phyloP scores from a whole-genome alignment of 1,140 invertebrate genomes.

The Cyclargus thomasi region DNA sequence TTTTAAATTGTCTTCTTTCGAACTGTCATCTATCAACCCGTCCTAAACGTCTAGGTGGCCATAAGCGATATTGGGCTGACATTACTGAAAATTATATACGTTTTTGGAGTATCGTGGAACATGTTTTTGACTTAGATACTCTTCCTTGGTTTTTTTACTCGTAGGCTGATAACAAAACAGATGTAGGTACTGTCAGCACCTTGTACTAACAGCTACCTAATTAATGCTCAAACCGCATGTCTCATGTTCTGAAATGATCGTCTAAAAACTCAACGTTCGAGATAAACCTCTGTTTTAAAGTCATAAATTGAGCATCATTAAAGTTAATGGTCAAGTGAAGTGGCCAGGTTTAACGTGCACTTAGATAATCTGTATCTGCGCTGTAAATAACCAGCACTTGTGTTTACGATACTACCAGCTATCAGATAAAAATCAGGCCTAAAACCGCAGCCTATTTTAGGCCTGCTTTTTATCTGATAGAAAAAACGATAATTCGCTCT shows the following conservation, averaged over 20 bases:
- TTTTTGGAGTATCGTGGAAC: too few relatives aligned
- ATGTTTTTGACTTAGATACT: too few relatives aligned
- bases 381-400: constrained; percentile 50
- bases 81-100: too few relatives aligned
- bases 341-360: constrained; percentile 48
- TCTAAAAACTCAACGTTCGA: not conserved
- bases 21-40: too few relatives aligned
- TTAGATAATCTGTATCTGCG: constrained; percentile 59
- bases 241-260: not conserved
- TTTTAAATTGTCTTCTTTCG: too few relatives aligned
- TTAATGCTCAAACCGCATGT: not conserved
- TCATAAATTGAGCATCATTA: constrained; percentile 54
- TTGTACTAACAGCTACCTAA: not conserved
- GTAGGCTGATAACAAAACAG: not conserved
- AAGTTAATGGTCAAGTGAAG: constrained; percentile 59
- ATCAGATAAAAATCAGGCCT: not conserved
- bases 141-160: too few relatives aligned
- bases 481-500: too few relatives aligned
- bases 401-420: not conserved
- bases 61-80: too few relatives aligned
- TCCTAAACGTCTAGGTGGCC: too few relatives aligned
- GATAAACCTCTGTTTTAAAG: constrained; percentile 11
- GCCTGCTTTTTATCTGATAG: too few relatives aligned
- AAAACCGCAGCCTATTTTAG: not conserved
- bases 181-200: not conserved